phyloP scores from a whole-genome alignment of 2,113 vertebrate species.

The Varanus komodoensis region DNA sequence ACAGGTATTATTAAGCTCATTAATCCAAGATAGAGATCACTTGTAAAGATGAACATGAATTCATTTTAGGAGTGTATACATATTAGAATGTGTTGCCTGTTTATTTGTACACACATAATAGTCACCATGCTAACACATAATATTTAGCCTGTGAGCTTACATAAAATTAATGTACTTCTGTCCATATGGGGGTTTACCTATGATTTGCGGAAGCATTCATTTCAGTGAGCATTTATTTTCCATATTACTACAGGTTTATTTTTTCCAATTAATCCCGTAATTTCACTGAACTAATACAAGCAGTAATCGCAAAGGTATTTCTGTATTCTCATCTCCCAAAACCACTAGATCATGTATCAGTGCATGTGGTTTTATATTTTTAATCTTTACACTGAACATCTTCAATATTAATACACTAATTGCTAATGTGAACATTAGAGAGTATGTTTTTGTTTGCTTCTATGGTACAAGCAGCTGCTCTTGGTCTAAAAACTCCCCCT shows the following conservation, averaged over 20 bases:
- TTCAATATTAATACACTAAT: neutral
- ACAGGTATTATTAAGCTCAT: no score
- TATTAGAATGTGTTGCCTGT: no score
- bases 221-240: neutral
- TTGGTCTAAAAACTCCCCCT: neutral
- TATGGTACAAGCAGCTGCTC: neutral
- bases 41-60: no score
- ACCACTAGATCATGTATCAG: neutral
- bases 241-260: neutral
- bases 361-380: neutral
- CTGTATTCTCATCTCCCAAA: neutral
- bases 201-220: neutral
- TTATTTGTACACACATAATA: no score
- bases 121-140: no score
- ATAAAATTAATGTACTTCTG: no score
- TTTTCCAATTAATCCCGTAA: neutral
- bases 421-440: neutral
- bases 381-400: neutral
- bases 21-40: no score
- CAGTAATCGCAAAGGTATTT: constrained; percentile 10
- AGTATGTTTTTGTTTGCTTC: neutral
- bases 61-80: no score
- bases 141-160: no score
- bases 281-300: neutral
- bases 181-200: neutral